Conservation (phyloP, 2,888 invertebrate genomes). For the Pseudoips prasinana region DNA sequence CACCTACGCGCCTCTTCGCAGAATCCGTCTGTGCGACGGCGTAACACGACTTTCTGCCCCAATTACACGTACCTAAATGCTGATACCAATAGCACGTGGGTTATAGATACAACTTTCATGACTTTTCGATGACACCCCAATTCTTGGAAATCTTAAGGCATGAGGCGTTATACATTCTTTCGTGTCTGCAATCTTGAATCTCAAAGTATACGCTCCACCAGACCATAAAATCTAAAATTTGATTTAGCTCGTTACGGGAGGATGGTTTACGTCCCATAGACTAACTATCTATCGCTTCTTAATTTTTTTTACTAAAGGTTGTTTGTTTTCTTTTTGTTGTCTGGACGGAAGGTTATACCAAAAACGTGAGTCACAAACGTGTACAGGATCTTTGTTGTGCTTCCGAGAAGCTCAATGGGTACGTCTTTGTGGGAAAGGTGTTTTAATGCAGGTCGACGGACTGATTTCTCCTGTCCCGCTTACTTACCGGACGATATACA, state of each 20-base stretch:
- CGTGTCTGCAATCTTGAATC: no score
- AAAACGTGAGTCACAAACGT: slow-evolving; percentile 66
- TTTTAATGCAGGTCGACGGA: slow-evolving; percentile 71
- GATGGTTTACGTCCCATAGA: slow-evolving; percentile 1
- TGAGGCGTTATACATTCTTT: background rate
- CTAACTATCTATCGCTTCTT: slow-evolving; percentile 14
- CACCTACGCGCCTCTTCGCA: slow-evolving; percentile 73
- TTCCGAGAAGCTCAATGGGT: slow-evolving; percentile 71
- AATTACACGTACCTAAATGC: slow-evolving; percentile 48
- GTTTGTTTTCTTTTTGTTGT: slow-evolving; percentile 44
- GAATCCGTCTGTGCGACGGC: slow-evolving; percentile 67
- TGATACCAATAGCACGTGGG: slow-evolving; percentile 28
- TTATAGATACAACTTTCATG: slow-evolving; percentile 19
- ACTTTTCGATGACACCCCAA: slow-evolving; percentile 6
- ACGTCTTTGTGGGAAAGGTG: slow-evolving; percentile 73
- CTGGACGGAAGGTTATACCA: slow-evolving; percentile 57
- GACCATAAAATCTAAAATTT: no score
- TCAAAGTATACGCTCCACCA: no score
- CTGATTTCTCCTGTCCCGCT: slow-evolving; percentile 67
- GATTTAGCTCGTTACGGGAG: background rate
- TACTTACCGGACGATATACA: slow-evolving; percentile 42
- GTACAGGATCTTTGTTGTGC: slow-evolving; percentile 78
- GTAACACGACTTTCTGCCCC: slow-evolving; percentile 65
- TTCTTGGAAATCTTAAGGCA: background rate
- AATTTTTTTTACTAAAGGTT: slow-evolving; percentile 6